Percentiles rank a stretch among this genome's conserved stretches.
These are phyloP conservation scores for Oreochromis mossambicus DNA, from an alignment of 2,797 vertebrate species.

Conservation along the genomic window DNA sequence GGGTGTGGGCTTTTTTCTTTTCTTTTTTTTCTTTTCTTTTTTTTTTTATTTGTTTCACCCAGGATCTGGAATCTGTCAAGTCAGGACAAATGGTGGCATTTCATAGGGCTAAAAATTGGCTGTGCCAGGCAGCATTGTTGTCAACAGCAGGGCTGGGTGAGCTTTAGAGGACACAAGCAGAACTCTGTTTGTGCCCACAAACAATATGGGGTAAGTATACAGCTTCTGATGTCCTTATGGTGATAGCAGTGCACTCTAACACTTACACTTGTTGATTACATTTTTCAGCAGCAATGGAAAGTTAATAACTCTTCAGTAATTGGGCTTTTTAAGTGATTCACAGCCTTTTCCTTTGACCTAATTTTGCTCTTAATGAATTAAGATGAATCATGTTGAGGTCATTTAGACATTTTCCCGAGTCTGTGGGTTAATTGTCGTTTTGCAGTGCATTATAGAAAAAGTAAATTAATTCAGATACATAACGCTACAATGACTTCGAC, in stretches of 20 bases:
- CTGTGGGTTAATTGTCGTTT: neutral
- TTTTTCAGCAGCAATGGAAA: neutral
- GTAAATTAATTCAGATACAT: neutral
- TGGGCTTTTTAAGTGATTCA: conserved; percentile 8
- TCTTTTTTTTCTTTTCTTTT: neutral
- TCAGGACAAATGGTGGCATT: conserved; percentile 63
- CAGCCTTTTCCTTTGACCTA: neutral
- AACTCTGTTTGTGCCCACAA: conserved; percentile 6
- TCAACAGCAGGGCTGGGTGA: conserved; percentile 45
- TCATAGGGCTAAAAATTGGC: conserved; percentile 35
- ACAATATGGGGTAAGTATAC: neutral
- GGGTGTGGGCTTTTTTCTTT: neutral
- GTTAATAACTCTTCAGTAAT: conserved; percentile 31
- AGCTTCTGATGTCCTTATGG: neutral
- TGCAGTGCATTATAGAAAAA: neutral
- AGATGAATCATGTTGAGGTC: conserved; percentile 30
- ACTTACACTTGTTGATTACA: neutral
- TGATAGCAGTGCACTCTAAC: neutral
- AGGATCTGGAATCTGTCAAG: conserved; percentile 61
- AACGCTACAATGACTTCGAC: neutral
- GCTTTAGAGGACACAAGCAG: conserved; percentile 53
- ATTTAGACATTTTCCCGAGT: neutral
- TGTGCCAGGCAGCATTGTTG: conserved; percentile 47
- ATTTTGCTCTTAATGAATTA: conserved; percentile 23
- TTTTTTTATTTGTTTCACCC: conserved; percentile 27